These are phyloP conservation scores for Drosophila watanabei DNA, from an alignment of 1,140 invertebrate genomes.

Conservation along the genomic window DNA sequence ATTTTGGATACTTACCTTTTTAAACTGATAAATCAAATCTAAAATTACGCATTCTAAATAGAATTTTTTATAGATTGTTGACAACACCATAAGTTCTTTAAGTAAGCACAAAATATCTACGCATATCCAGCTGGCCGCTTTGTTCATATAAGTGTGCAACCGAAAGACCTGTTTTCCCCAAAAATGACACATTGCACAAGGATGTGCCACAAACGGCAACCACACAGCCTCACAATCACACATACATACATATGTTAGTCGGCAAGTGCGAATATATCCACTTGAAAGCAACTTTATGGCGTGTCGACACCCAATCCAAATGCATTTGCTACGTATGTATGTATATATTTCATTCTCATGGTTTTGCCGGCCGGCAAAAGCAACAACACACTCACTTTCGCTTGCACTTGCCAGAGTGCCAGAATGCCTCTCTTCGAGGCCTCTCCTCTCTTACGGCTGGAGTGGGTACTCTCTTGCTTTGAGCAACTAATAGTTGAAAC, in stretches of 20 bases:
- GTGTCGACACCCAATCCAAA: constrained; percentile 12
- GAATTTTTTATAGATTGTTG: neutral
- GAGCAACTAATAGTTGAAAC: constrained; percentile 15
- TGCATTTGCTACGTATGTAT: constrained; percentile 9
- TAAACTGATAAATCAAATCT: neutral
- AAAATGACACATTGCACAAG: constrained; percentile 56
- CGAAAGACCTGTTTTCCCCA: constrained; percentile 46
- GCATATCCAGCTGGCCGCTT: constrained; percentile 32
- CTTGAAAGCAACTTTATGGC: constrained; percentile 28
- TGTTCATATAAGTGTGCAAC: constrained; percentile 10
- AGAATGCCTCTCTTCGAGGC: constrained; percentile 2
- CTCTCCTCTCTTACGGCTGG: constrained; percentile 8
- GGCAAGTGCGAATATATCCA: constrained; percentile 12
- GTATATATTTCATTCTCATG: constrained; percentile 5
- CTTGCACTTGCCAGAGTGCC: constrained; percentile 12
- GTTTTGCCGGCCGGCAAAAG: constrained; percentile 69
- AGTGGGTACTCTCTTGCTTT: neutral
- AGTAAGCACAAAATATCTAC: neutral
- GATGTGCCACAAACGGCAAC: constrained; percentile 33
- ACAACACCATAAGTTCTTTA: neutral
- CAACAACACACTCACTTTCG: constrained; percentile 35
- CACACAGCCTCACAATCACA: constrained; percentile 1
- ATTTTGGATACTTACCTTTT: neutral
- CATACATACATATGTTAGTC: constrained; percentile 4
- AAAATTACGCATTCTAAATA: neutral